These are phyloP conservation scores for Coregonus ussuriensis DNA, from an alignment of 2,797 vertebrate genomes.

Conservation along the genomic window DNA sequence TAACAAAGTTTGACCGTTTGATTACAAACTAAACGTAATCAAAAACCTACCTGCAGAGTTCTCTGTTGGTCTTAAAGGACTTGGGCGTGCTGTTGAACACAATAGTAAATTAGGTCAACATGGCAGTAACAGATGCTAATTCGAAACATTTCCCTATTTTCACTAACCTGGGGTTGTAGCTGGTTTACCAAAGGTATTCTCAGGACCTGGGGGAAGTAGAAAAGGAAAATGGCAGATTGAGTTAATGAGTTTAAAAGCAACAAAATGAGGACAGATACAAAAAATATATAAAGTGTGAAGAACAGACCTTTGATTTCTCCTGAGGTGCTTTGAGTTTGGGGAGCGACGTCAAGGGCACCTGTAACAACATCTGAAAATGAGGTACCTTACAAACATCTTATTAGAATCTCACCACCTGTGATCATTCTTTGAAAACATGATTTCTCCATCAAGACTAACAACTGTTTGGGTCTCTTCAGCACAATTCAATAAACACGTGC, in stretches of 20 bases:
- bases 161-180: slow-evolving; percentile 1
- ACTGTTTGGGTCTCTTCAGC: background rate
- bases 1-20: background rate
- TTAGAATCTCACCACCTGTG: background rate
- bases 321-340: slow-evolving; percentile 23
- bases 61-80: slow-evolving; percentile 22
- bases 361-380: slow-evolving; percentile 18
- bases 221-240: background rate
- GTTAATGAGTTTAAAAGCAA: slow-evolving; percentile 2
- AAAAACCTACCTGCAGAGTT: slow-evolving; percentile 51
- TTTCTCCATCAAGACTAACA: background rate
- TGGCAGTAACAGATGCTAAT: background rate
- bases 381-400: background rate
- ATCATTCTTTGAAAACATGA: background rate
- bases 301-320: slow-evolving; percentile 56
- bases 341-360: slow-evolving; percentile 46
- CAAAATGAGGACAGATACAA: background rate
- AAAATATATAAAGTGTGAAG: slow-evolving; percentile 6
- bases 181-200: slow-evolving; percentile 36
- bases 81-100: slow-evolving; percentile 40
- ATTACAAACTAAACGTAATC: background rate
- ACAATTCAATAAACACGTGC: background rate
- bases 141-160: slow-evolving; percentile 4
- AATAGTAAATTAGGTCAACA: background rate
- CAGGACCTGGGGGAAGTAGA: slow-evolving; percentile 24